A percentile compares a stretch with the other conserved stretches of the same genome.
These are phyloP conservation scores for Tipula helvola DNA, from an alignment of 2,888 invertebrate genomes.

Conservation along the genomic window DNA sequence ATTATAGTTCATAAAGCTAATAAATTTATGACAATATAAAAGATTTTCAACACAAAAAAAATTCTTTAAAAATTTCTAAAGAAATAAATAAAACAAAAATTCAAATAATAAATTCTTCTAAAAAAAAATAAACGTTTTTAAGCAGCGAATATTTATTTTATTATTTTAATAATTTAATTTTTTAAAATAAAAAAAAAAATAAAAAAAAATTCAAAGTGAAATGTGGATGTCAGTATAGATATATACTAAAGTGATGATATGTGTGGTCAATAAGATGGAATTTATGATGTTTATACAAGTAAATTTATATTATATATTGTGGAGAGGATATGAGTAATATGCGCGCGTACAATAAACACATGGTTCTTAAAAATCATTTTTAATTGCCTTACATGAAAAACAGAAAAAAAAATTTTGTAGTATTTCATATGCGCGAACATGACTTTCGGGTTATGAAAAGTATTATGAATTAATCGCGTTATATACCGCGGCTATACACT, in stretches of 20 bases:
- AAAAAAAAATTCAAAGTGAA: neutral
- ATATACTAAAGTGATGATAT: neutral
- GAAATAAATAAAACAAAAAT: neutral
- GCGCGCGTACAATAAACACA: neutral
- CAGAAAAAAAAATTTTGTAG: neutral
- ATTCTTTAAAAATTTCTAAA: neutral
- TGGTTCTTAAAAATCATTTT: neutral
- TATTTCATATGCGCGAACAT: neutral
- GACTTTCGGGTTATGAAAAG: neutral
- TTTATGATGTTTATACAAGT: neutral
- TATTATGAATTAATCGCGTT: neutral
- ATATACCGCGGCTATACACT: neutral
- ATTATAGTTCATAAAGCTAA: neutral
- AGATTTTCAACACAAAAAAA: neutral
- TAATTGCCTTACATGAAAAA: neutral
- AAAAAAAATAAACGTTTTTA: neutral
- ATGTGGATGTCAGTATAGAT: neutral
- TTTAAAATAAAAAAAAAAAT: neutral
- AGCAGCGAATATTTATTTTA: neutral
- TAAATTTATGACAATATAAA: neutral
- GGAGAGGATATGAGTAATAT: neutral
- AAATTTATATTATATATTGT: neutral
- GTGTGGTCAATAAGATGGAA: neutral
- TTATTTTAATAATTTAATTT: neutral
- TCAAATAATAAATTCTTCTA: neutral